Conservation (phyloP, 2,113 vertebrate species). For the Hemiscyllium ocellatum region DNA sequence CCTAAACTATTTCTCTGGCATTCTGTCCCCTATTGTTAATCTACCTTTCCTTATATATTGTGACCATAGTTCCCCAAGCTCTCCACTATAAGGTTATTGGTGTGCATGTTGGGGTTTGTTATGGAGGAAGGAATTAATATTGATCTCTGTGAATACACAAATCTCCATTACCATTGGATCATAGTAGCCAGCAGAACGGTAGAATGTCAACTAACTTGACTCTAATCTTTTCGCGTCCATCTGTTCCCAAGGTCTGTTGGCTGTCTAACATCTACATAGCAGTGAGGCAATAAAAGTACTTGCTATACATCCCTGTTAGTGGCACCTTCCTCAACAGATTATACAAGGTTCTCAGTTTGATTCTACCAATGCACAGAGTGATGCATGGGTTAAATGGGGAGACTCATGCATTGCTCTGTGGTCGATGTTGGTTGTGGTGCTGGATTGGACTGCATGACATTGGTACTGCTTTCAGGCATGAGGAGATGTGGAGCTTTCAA, state of each 20-base stretch:
- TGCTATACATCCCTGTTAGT: neutral
- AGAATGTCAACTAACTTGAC: no score
- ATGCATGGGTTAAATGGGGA: neutral
- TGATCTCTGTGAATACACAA: neutral
- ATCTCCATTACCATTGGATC: neutral
- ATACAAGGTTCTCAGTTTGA: neutral
- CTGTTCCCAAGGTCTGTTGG: neutral
- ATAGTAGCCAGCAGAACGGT: no score
- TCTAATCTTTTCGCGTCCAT: neutral
- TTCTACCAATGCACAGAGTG: neutral
- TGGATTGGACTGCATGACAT: neutral
- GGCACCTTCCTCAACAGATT: neutral
- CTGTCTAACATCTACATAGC: neutral
- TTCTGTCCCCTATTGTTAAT: no score
- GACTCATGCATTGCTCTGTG: neutral
- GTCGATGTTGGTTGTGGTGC: neutral
- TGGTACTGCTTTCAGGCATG: neutral
- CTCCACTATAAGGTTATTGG: no score
- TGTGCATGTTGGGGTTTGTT: neutral
- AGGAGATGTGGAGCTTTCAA: neutral
- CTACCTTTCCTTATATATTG: no score
- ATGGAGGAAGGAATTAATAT: neutral
- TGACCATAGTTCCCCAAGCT: no score
- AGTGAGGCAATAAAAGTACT: neutral
- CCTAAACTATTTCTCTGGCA: no score